Conservation (phyloP, 2,888 invertebrate genomes). For the Catocala nupta region DNA sequence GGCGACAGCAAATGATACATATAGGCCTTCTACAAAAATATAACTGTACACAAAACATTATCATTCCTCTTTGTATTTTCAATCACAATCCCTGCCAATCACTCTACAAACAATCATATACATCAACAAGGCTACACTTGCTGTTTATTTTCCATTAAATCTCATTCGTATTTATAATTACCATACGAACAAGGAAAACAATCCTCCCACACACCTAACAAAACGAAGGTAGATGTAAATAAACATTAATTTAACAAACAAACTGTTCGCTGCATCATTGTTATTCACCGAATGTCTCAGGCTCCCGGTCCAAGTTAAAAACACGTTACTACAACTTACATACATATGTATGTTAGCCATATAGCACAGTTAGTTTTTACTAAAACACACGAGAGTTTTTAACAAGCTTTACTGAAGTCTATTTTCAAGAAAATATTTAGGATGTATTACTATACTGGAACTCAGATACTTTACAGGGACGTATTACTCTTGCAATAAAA, state of each 20-base stretch:
- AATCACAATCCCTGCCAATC: no score
- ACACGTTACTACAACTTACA: conserved; percentile 25
- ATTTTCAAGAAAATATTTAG: no score
- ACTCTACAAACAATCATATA: background rate
- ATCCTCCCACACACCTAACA: conserved; percentile 14
- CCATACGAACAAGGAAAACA: conserved; percentile 36
- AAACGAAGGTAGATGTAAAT: conserved; percentile 4
- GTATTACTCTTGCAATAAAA: no score
- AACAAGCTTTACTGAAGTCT: no score
- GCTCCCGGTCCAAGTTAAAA: conserved; percentile 25
- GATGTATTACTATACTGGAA: no score
- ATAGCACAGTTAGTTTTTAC: no score
- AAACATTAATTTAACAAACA: conserved; percentile 41
- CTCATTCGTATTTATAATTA: conserved; percentile 31
- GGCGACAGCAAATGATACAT: no score
- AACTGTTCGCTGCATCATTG: conserved; percentile 41
- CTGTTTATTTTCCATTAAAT: conserved; percentile 6
- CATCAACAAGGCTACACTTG: background rate
- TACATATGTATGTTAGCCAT: background rate
- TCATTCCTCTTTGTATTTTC: no score
- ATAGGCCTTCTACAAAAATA: no score
- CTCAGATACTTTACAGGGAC: no score
- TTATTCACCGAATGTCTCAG: conserved; percentile 31
- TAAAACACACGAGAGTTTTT: no score
- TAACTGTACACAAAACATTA: no score